Base-by-base conservation (phyloP, 2,113 vertebrate genomes). In the Cacatua alba region DNA sequence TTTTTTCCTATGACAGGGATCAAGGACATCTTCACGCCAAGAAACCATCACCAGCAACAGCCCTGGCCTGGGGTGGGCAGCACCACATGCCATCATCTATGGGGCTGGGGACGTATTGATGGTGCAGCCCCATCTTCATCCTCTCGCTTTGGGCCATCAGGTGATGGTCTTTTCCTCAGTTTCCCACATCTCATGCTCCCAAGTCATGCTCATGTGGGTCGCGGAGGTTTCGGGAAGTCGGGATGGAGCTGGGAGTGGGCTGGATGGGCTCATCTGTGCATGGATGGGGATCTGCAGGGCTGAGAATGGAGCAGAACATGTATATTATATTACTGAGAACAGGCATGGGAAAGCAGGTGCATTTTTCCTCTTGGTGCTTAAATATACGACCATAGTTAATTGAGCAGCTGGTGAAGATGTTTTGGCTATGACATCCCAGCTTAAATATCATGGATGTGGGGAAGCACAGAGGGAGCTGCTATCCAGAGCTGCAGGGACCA, bases 261-360 rank as follows among this genome's bases (percentile, higher is more conserved):
- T 26, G 65, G 17, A 29, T 0, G 29, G 84, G 41, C n/a, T 18
- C 46, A 3, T 64, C 17, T 44, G 31, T 25, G 24, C 1, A 1
- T 11, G 28, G 68, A 63, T 26, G 9, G 19, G 39, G 23, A 29
- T 25, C 19, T 17, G 1, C 31, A 0, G 0, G 51, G 62, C 9
- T 5, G 52, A 68, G 59, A 92, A 55, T 3, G 21, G 3, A 33
- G 31, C 23, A 23, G 55, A 79, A 71, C 3, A 4, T 4, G 2
- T 5, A 21, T 14, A 13, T n/a, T 60, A 26, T 60, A 44, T 74
- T 81, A 24, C 95, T 82, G 94, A 51, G 86, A 92, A 48, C 12
- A 17, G 62, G 72, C 71, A 17, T 96, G 94, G 89, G 95, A 94
- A 96, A 96, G 62, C 96, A 95, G 94, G 84, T 95, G 91, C 75